phyloP scores from a whole-genome alignment of 2,888 invertebrate genomes.

The Agrotis exclamationis region DNA sequence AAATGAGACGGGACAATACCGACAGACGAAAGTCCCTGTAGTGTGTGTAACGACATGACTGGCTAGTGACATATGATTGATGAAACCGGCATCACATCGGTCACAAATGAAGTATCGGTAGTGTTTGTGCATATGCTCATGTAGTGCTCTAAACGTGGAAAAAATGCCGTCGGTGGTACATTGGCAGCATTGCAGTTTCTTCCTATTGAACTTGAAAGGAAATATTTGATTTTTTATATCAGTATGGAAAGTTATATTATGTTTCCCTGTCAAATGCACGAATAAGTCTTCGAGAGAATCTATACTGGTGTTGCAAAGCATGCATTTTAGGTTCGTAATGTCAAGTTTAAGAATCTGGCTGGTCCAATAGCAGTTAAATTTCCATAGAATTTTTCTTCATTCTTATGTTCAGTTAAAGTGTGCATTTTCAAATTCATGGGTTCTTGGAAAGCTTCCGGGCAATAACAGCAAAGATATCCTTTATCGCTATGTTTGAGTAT shows the following conservation, averaged over 20 bases:
- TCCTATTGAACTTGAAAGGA: conserved; percentile 62
- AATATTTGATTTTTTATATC: conserved; percentile 67
- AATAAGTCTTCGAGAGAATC: conserved; percentile 46
- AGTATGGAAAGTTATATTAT: conserved; percentile 50
- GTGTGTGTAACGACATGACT: conserved; percentile 73
- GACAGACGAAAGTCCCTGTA: conserved; percentile 72
- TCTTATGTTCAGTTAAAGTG: conserved; percentile 56
- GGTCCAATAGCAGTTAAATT: conserved; percentile 24
- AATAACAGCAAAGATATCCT: conserved; percentile 76
- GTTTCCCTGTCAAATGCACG: conserved; percentile 52
- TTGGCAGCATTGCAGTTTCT: conserved; percentile 49
- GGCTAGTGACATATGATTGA: conserved; percentile 66
- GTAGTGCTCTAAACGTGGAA: conserved; percentile 66
- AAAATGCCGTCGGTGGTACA: conserved; percentile 48
- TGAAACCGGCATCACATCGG: conserved; percentile 76
- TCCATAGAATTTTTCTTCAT: conserved; percentile 30
- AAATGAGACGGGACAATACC: conserved; percentile 81
- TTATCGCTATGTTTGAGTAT: conserved; percentile 57
- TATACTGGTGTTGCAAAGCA: conserved; percentile 52
- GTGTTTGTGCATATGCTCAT: conserved; percentile 77
- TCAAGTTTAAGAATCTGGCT: conserved; percentile 41
- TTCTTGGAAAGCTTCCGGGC: conserved; percentile 66
- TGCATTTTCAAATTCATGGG: conserved; percentile 76
- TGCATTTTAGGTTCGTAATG: conserved; percentile 53
- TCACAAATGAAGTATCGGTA: conserved; percentile 78